phyloP scores from a whole-genome alignment of 2,888 invertebrate species.

The Apoda limacodes region DNA sequence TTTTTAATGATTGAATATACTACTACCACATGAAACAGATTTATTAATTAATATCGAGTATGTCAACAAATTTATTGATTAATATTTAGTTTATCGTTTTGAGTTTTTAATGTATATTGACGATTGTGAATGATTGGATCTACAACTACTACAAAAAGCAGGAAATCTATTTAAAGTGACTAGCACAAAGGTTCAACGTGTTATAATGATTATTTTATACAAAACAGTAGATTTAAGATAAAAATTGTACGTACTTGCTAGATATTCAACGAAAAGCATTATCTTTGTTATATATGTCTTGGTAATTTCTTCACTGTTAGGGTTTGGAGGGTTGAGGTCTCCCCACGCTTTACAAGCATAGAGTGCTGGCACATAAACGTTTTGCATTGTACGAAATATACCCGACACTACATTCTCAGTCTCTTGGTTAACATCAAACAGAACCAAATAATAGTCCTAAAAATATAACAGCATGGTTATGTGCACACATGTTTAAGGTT shows the following conservation, averaged over 20 bases:
- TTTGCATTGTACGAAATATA: conserved; percentile 39
- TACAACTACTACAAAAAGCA: too few relatives aligned
- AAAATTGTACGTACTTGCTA: conserved; percentile 40
- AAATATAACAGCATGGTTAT: neutral
- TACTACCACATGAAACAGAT: too few relatives aligned
- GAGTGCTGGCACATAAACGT: conserved; percentile 44
- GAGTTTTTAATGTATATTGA: too few relatives aligned
- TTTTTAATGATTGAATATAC: too few relatives aligned
- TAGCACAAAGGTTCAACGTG: too few relatives aligned
- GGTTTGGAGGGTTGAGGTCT: conserved; percentile 56
- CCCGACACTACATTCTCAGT: conserved; percentile 56
- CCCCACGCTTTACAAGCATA: conserved; percentile 49
- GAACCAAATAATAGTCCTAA: conserved; percentile 42
- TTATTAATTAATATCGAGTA: too few relatives aligned
- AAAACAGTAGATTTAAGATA: neutral
- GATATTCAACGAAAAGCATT: conserved; percentile 53
- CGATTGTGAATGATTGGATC: too few relatives aligned
- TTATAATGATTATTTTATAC: too few relatives aligned
- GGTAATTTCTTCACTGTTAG: conserved; percentile 45
- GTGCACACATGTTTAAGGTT: too few relatives aligned
- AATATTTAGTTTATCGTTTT: too few relatives aligned
- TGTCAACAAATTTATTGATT: too few relatives aligned
- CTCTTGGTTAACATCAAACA: conserved; percentile 44
- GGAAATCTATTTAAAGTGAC: too few relatives aligned
- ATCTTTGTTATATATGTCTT: conserved; percentile 49